phyloP scores from a whole-genome alignment of 2,888 invertebrate genomes.

The Mesorhabditis sp. region DNA sequence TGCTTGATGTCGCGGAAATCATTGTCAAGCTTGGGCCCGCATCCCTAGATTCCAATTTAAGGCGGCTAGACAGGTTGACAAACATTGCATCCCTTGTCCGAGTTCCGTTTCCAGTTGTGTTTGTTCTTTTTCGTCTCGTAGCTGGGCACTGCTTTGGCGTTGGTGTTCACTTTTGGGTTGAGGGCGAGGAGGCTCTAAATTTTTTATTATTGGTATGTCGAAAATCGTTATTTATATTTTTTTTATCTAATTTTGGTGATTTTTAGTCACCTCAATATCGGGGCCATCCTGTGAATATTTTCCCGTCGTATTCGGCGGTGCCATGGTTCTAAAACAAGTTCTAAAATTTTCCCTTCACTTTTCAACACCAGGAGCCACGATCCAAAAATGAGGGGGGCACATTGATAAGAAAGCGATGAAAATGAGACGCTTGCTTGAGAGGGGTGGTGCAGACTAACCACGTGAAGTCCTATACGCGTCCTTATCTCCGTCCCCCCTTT shows the following conservation, averaged over 20 bases:
- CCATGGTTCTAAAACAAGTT: not conserved
- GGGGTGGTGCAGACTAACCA: too few species aligned
- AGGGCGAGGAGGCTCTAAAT: slow-evolving; percentile 78
- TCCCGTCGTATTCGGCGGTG: not conserved
- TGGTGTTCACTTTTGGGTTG: slow-evolving; percentile 77
- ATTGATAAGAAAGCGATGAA: too few species aligned
- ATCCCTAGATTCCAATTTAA: slow-evolving; percentile 27
- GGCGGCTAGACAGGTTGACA: not conserved
- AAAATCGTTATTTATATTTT: not conserved
- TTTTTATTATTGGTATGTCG: too few species aligned
- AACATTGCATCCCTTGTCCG: slow-evolving; percentile 77
- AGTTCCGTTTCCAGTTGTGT: slow-evolving; percentile 90
- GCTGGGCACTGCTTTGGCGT: slow-evolving; percentile 79
- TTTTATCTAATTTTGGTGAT: not conserved
- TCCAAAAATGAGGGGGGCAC: too few species aligned
- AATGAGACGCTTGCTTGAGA: too few species aligned
- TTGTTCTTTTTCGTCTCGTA: slow-evolving; percentile 79
- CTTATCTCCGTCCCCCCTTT: too few species aligned
- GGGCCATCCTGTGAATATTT: slow-evolving; percentile 2
- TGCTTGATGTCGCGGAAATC: slow-evolving; percentile 96
- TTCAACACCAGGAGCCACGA: too few species aligned
- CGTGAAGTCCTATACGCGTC: too few species aligned
- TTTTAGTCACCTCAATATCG: not conserved
- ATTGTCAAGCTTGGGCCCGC: slow-evolving; percentile 69
- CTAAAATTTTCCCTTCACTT: too few species aligned